Percentiles rank a stretch among this genome's conserved stretches.
Conservation (phyloP, 2,113 vertebrate genomes). For the Rhombomys opimus region DNA sequence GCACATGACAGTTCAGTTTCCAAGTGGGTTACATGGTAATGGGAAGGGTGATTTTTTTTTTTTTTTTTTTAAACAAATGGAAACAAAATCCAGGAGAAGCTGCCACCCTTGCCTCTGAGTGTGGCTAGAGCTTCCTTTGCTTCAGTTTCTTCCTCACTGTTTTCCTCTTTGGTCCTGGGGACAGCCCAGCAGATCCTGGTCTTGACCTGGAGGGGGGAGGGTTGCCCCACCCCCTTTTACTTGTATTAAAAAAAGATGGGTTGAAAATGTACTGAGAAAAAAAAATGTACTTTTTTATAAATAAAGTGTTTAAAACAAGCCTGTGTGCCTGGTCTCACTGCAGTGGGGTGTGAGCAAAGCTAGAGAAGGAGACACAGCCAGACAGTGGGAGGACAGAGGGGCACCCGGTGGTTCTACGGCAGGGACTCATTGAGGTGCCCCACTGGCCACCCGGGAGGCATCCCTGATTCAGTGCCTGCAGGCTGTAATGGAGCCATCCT, state of each 20-base stretch:
- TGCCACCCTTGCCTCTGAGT: slow-evolving; percentile 39
- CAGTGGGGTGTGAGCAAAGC: rapidly evolving
- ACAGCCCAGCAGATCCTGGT: slow-evolving; percentile 77
- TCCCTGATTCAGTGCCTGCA: not conserved
- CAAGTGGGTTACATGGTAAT: too few species aligned
- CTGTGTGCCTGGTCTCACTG: not conserved
- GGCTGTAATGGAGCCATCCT: not conserved
- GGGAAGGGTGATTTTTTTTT: not conserved
- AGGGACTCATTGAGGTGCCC: too few species aligned
- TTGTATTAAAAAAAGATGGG: slow-evolving; percentile 89
- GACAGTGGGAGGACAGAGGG: not conserved
- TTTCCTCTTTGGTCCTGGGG: slow-evolving; percentile 82
- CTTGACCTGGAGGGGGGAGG: slow-evolving; percentile 83
- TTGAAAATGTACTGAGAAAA: slow-evolving; percentile 85
- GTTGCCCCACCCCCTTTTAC: slow-evolving; percentile 86
- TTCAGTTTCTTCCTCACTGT: slow-evolving; percentile 59
- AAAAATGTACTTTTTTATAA: slow-evolving; percentile 92
- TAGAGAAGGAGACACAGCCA: too few species aligned
- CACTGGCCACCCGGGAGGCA: not conserved
- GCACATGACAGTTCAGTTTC: too few species aligned
- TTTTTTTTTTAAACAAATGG: slow-evolving; percentile 71
- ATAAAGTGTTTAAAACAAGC: slow-evolving; percentile 89
- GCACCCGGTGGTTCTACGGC: not conserved
- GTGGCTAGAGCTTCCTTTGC: slow-evolving; percentile 5
- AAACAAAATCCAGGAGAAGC: slow-evolving; percentile 74